phyloP scores from a whole-genome alignment of 2,797 vertebrate species.

The Sebastes vulpes region DNA sequence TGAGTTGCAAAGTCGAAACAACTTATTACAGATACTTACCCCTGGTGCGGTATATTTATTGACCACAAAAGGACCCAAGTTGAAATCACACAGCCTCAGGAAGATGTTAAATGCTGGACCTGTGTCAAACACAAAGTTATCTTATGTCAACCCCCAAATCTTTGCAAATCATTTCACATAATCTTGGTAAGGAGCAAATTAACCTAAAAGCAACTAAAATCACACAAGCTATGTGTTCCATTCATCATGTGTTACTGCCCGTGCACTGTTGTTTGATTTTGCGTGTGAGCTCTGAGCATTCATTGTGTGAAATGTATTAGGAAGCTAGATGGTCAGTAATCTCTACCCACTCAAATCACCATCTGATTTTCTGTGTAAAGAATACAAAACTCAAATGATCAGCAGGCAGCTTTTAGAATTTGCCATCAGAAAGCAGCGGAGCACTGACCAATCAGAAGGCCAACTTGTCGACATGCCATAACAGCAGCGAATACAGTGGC shows the following conservation, averaged over 20 bases:
- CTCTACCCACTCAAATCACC: neutral
- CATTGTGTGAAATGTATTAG: neutral
- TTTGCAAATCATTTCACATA: neutral
- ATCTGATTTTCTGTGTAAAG: neutral
- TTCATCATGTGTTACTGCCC: neutral
- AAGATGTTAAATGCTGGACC: conserved; percentile 91
- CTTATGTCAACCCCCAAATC: neutral
- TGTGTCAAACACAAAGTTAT: conserved; percentile 46
- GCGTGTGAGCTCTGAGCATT: neutral
- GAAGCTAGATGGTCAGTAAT: neutral
- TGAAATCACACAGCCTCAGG: conserved; percentile 88
- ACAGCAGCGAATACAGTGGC: conserved; percentile 88
- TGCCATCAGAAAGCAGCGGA: neutral
- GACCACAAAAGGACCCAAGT: conserved; percentile 86
- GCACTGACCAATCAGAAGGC: conserved; percentile 89
- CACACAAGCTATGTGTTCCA: neutral
- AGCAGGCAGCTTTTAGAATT: neutral
- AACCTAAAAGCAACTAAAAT: neutral
- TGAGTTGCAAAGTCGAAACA: neutral
- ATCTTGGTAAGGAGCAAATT: neutral
- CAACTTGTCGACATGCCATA: conserved; percentile 90
- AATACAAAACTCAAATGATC: neutral
- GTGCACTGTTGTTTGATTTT: neutral
- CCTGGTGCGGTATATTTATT: conserved; percentile 90
- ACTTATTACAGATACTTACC: conserved; percentile 72